Percentiles rank a stretch among this genome's conserved stretches.
Evolutionary conservation across 2,113 vertebrate genomes (phyloP).

Genomic region (Microcebus griseorufus): DNA sequence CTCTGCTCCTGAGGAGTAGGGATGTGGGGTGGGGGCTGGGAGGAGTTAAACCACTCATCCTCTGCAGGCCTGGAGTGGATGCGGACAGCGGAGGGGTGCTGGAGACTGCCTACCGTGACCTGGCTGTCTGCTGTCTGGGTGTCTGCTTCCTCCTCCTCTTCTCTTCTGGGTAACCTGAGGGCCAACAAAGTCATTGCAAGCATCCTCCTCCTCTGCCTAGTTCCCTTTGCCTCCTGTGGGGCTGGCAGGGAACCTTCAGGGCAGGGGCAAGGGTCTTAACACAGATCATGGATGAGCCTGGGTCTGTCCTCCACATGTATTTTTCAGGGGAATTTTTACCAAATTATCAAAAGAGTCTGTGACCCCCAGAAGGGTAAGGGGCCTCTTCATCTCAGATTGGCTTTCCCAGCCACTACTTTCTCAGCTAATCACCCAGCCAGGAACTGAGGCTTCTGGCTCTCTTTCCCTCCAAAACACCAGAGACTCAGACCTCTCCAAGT

Average conservation of each 20-base stretch:
- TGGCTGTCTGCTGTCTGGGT: background rate
- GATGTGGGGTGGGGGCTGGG: background rate
- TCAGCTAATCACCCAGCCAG: too few species aligned
- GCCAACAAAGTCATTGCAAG: background rate
- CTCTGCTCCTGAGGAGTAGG: background rate
- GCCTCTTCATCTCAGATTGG: background rate
- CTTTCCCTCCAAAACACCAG: background rate
- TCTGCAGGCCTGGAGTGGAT: background rate
- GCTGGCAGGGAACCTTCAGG: background rate
- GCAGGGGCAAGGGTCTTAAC: background rate
- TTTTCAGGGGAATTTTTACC: background rate
- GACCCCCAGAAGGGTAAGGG: background rate
- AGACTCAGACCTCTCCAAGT: background rate
- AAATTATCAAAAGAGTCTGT: background rate
- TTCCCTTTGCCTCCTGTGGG: background rate
- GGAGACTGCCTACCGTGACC: slow-evolving; percentile 33
- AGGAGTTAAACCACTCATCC: background rate
- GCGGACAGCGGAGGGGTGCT: background rate
- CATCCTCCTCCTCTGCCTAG: background rate
- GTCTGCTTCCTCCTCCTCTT: slow-evolving; percentile 29
- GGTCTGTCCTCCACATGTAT: background rate
- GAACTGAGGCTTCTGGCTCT: background rate
- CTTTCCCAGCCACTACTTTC: background rate
- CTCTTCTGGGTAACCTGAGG: slow-evolving; percentile 60
- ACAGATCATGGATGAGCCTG: background rate